Evolutionary conservation across 2,113 vertebrate genomes (phyloP), one percentile per base, ranked within the genome.

Genomic region (Pterocles gutturalis): DNA sequence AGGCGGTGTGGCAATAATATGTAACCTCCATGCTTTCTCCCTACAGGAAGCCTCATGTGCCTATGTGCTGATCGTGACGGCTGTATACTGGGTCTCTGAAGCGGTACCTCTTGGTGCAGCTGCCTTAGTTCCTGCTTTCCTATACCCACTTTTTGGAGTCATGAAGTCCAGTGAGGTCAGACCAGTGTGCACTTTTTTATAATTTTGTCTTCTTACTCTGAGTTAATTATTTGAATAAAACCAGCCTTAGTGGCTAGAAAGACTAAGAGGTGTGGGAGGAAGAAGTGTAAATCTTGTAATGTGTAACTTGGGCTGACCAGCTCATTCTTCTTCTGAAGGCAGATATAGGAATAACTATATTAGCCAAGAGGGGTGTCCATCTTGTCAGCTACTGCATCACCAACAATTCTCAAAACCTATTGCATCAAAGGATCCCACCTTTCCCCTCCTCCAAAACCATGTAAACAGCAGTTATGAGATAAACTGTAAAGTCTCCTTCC

Each of bases 141-240:
- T 99, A 13, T 99, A 99, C 73, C 99, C 99, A 0, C 98, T 99
- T 86, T 99, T 99, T 43, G 99, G 99, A 87, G 99, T 99, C 26
- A 99, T 99, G 45, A 99, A 99, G 88, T 99, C 99, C 95, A 99
- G 98, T 17, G 99, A 99, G 99, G 99, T 99, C 91, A 99, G 98
- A 87, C 8, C 13, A 6, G 17, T 49, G 15, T 21, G 13, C 6
- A 10, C 8, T 21, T 78, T 87, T 89, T 72, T 41, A 11, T 21
- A 4, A 18, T 65, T 64, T 62, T 5, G 54, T 87, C 29, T 57
- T 29, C 22, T 62, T 15, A 18, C 13, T 41, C 45, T 60, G 19
- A 8, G 48, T 9, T 79, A 41, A 81, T 49, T 53, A 3, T 65
- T 49, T 54, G 33, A 55, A 49, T 6, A 5, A 71, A 85, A 57